Conservation (phyloP, 2,113 vertebrate species). For the Indicator maculatus region DNA sequence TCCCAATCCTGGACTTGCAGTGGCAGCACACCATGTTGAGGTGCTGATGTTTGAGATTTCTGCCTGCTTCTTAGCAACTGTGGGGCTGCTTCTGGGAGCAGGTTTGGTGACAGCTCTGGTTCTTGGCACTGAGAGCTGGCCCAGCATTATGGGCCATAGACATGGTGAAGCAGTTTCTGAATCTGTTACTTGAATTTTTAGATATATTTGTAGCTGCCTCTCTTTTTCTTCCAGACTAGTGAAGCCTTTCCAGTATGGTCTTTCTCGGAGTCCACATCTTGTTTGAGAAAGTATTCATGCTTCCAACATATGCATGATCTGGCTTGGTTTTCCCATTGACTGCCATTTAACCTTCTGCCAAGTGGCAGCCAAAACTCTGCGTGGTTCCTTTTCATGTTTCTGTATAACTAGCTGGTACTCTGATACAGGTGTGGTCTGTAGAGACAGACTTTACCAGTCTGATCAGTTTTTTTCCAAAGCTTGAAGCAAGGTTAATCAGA, state of each 20-base stretch:
- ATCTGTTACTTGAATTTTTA: not conserved
- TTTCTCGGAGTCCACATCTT: not conserved
- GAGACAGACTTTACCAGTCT: not conserved
- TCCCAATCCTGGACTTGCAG: not conserved
- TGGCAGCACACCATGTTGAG: not conserved
- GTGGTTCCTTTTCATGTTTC: not conserved
- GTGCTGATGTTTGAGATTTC: not conserved
- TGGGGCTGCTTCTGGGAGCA: not conserved
- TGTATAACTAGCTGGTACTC: not conserved
- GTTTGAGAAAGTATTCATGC: not conserved
- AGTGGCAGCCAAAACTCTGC: not conserved
- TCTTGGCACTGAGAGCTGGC: not conserved
- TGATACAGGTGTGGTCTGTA: not conserved
- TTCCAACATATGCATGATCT: accelerated
- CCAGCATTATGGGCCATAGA: not conserved
- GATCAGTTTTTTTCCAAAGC: not conserved
- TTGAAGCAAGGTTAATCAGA: not conserved
- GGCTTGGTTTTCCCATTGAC: not conserved
- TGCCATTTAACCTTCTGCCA: not conserved
- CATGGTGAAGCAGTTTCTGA: not conserved
- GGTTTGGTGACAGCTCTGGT: not conserved
- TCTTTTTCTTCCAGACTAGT: not conserved
- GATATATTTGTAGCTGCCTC: not conserved
- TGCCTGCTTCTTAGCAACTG: not conserved
- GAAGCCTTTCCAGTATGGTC: not conserved